Evolutionary conservation across 2,113 vertebrate genomes (phyloP).

Genomic region (Progne subis): DNA sequence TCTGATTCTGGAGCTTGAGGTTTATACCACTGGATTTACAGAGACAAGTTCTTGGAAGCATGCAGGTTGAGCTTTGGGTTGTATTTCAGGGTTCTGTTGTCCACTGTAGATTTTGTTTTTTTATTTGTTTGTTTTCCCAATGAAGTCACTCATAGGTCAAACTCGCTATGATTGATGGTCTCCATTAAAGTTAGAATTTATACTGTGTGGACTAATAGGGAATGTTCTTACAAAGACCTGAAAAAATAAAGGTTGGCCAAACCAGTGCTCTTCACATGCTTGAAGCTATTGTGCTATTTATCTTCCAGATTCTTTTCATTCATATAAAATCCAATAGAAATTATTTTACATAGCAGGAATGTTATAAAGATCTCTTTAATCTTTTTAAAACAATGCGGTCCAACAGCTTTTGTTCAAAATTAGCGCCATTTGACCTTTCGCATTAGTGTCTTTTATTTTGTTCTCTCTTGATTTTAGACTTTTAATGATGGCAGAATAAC

Average conservation of each 20-base stretch:
- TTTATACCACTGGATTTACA: neutral
- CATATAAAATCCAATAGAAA: neutral
- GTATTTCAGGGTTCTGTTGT: neutral
- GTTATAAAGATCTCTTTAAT: neutral
- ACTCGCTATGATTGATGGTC: neutral
- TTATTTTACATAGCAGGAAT: neutral
- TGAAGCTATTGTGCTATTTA: neutral
- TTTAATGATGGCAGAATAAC: neutral
- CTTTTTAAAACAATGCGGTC: neutral
- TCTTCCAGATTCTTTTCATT: neutral
- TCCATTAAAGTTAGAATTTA: neutral
- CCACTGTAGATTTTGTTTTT: neutral
- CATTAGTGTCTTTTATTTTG: neutral
- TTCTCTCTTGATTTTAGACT: neutral
- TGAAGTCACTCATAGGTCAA: neutral
- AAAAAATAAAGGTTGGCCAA: neutral
- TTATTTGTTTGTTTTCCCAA: neutral
- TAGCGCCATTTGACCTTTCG: neutral
- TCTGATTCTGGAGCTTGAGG: neutral
- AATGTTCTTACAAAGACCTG: neutral
- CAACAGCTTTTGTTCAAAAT: neutral
- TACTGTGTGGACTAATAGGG: neutral
- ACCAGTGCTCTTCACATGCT: neutral
- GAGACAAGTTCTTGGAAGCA: neutral
- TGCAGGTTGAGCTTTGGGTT: neutral